A percentile compares a stretch with the other conserved stretches of the same genome.
Evolutionary conservation across 2,113 vertebrate genomes (phyloP).

Genomic region (Varanus komodoensis): DNA sequence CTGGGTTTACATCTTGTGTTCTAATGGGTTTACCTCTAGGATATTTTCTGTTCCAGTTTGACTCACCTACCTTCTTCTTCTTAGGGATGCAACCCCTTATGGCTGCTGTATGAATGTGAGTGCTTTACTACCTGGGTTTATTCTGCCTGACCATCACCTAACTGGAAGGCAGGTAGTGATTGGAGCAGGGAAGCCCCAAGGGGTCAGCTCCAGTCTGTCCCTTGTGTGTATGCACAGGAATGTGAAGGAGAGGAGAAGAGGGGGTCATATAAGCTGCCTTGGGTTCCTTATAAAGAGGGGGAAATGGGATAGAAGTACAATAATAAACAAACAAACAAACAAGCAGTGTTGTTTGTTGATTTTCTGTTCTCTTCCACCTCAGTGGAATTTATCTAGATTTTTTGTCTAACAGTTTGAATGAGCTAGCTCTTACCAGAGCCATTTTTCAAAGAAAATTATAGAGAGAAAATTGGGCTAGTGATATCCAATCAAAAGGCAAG

Average conservation of each 20-base stretch:
- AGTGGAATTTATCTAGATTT: neutral
- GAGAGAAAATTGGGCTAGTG: neutral
- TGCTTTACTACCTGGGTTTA: too few relatives aligned
- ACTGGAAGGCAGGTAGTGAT: neutral
- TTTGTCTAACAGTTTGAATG: neutral
- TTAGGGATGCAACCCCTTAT: neutral
- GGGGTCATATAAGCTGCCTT: too few relatives aligned
- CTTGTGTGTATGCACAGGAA: too few relatives aligned
- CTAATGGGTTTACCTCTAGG: neutral
- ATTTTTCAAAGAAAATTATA: neutral
- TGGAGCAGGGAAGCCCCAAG: too few relatives aligned
- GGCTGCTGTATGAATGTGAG: too few relatives aligned
- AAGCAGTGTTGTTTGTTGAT: neutral
- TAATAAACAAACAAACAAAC: too few relatives aligned
- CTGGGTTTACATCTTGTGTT: neutral
- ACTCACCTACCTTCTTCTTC: neutral
- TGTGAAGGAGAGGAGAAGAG: neutral
- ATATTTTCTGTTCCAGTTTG: neutral
- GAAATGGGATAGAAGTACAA: too few relatives aligned
- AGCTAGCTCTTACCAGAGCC: neutral
- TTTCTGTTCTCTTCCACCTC: neutral
- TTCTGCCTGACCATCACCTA: neutral
- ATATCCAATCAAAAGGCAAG: neutral
- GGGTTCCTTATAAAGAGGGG: neutral
- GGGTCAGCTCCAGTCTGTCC: neutral